A percentile compares a stretch with the other conserved stretches of the same genome.
Conservation (phyloP, 2,888 invertebrate species). For the Sinotaia quadrata region DNA sequence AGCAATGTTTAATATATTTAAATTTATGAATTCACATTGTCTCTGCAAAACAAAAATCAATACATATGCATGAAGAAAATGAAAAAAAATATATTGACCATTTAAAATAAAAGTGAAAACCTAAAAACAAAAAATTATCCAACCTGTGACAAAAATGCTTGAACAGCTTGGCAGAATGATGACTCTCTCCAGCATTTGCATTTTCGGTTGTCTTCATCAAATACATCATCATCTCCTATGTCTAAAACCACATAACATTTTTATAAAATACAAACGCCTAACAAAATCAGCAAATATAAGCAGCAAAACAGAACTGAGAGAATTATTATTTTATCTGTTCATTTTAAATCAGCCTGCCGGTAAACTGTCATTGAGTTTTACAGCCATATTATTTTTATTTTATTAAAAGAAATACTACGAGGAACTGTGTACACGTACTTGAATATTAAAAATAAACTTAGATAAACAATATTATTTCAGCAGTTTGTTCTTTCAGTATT, state of each 20-base stretch:
- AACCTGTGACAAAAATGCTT: conserved; percentile 41
- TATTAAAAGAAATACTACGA: too few relatives aligned
- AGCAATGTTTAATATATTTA: background rate
- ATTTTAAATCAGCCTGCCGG: too few relatives aligned
- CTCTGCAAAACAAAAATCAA: background rate
- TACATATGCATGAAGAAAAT: background rate
- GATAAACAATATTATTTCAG: too few relatives aligned
- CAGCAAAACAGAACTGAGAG: too few relatives aligned
- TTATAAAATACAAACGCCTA: too few relatives aligned
- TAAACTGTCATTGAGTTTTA: too few relatives aligned
- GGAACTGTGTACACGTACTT: too few relatives aligned
- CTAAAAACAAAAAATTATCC: background rate
- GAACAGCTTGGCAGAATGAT: conserved; percentile 28
- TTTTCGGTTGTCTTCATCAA: conserved; percentile 32
- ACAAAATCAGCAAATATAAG: too few relatives aligned
- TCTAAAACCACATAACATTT: conserved; percentile 22
- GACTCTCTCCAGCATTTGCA: conserved; percentile 28
- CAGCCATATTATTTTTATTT: background rate
- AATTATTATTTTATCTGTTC: too few relatives aligned
- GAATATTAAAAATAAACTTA: too few relatives aligned
- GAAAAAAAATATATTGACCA: too few relatives aligned
- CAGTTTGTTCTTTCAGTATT: too few relatives aligned
- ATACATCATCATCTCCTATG: conserved; percentile 38
- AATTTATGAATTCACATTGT: background rate
- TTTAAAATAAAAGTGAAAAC: background rate